phyloP scores from a whole-genome alignment of 2,113 vertebrate genomes.

The Heteronetta atricapilla region DNA sequence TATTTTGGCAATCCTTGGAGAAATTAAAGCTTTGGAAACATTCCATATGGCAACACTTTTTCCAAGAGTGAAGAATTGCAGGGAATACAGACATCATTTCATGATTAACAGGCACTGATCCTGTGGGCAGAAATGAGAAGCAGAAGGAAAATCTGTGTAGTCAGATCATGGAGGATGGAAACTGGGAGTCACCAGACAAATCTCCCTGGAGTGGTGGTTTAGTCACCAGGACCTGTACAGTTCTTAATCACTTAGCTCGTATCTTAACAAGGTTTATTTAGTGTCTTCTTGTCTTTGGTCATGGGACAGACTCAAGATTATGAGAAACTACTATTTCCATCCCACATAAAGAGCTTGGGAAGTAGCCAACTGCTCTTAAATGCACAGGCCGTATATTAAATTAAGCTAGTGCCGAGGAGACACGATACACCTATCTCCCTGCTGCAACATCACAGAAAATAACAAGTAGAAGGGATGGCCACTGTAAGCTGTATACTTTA shows the following conservation, averaged over 20 bases:
- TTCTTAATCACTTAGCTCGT: background rate
- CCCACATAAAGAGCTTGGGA: background rate
- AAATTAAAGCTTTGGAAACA: constrained; percentile 56
- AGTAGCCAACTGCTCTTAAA: background rate
- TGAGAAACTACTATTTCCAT: background rate
- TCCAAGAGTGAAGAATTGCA: constrained; percentile 26
- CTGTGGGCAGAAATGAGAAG: background rate
- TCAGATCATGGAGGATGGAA: background rate
- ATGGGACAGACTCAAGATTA: background rate
- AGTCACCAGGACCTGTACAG: background rate
- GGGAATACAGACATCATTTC: constrained; percentile 7
- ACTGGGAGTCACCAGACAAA: background rate
- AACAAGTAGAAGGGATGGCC: background rate
- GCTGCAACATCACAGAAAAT: background rate
- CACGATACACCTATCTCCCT: background rate
- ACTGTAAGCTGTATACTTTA: background rate
- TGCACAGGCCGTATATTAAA: background rate
- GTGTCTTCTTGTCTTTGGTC: background rate
- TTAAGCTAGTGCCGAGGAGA: background rate
- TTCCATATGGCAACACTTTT: constrained; percentile 40
- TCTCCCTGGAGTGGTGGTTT: background rate
- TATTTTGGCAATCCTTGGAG: constrained; percentile 41
- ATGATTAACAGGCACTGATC: constrained; percentile 14
- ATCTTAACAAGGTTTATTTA: background rate
- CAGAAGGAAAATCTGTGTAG: background rate